Percentiles rank a stretch among this genome's conserved stretches.
These are phyloP conservation scores for Vanessa cardui DNA, from an alignment of 2,888 invertebrate species.

Conservation along the genomic window DNA sequence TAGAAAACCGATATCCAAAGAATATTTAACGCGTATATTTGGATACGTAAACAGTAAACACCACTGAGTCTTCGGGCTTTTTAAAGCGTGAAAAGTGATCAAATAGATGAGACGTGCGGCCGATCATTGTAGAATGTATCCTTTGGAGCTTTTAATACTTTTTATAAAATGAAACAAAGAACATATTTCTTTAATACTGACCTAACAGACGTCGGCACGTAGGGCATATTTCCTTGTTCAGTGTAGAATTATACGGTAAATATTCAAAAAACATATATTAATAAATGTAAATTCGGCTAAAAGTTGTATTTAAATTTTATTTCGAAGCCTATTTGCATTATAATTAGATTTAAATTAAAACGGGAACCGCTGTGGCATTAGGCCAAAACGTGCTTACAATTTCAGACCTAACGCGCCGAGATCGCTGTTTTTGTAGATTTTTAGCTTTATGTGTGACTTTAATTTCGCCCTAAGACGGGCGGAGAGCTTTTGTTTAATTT, in stretches of 20 bases:
- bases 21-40: too few relatives aligned
- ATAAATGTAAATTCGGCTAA: not conserved
- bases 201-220: too few relatives aligned
- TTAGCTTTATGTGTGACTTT: not conserved
- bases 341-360: conserved; percentile 16
- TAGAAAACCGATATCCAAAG: too few relatives aligned
- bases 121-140: too few relatives aligned
- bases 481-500: not conserved
- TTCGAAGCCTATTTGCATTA: conserved; percentile 8
- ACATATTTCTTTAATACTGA: too few relatives aligned
- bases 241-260: not conserved
- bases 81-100: too few relatives aligned
- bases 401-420: conserved; percentile 1
- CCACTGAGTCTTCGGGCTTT: too few relatives aligned
- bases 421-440: not conserved
- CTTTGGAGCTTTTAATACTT: too few relatives aligned
- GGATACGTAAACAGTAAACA: too few relatives aligned
- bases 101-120: too few relatives aligned
- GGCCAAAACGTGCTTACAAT: conserved; percentile 12
- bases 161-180: not conserved
- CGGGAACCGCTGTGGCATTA: conserved; percentile 10
- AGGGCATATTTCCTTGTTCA: too few relatives aligned
- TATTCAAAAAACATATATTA: not conserved
- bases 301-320: conserved; percentile 7
- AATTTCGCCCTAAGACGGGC: not conserved